Evolutionary conservation across 2,888 invertebrate species (phyloP), one percentile per base, ranked within the genome.

Genomic region (Eudemis profundana): DNA sequence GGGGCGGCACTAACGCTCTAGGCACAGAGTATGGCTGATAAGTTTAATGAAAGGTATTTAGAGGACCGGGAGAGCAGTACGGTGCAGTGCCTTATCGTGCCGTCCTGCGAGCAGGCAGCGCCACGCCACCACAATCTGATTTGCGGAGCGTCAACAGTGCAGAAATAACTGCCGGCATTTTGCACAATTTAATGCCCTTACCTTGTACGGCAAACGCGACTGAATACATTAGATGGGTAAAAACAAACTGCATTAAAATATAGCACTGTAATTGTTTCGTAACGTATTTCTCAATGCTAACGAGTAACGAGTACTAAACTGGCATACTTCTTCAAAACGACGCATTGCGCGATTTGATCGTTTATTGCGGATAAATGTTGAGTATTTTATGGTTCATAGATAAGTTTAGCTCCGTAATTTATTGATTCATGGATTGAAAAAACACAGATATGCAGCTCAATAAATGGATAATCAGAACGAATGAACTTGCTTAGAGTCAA

Each of bases 111-210:
- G 69, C 77, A 73, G 74, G 70, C 68, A 68, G 67, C 63, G 69
- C 67, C 68, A 68, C 61, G 67, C 59, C 65, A 44, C 79, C 77
- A 69, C 82, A 81, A 85, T 83, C 82, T 76, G 81, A 84, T 80
- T 85, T 78, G 76, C 74, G 62, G 68, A 64, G 67, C 61, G 63
- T 63, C 71, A 69, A 69, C 70, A 67, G 69, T 29, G 64, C 66
- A 61, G 68, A 67, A 73, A 77, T 74, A 71, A 70, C 72, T 76
- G 71, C 71, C 42, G 61, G 64, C 68, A 72, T 59, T 65, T 63
- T 63, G 33, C 65, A 53, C 51, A 60, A 65, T 65, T 59, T 51
- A 53, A 46, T 65, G 40, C 38, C 46, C 59, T 53, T 59, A 15
- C 51, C 46, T 53, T 60, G 51, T 15, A 53, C 29, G 50, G 40